Percentiles rank a stretch among this genome's conserved stretches.
Evolutionary conservation across 1,140 invertebrate genomes (phyloP).

Genomic region (Ostrea edulis): DNA sequence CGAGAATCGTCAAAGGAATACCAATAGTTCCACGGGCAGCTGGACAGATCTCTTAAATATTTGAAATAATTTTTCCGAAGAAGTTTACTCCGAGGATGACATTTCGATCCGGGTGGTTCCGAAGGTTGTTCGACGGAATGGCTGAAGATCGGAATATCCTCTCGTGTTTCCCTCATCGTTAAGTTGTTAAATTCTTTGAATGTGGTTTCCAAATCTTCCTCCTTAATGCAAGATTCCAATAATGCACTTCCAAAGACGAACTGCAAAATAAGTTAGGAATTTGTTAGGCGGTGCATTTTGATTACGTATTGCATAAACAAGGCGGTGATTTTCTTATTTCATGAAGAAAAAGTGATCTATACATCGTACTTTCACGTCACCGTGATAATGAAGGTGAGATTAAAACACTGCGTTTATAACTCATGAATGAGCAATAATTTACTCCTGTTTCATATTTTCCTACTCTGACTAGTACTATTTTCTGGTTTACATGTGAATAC

Average conservation of each 20-base stretch:
- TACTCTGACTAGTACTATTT: too few species aligned
- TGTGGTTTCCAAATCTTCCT: neutral
- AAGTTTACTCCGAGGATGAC: neutral
- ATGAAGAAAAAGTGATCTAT: too few species aligned
- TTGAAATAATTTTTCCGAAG: neutral
- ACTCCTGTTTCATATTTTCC: too few species aligned
- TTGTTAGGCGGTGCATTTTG: too few species aligned
- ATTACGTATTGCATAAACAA: too few species aligned
- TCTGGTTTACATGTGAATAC: too few species aligned
- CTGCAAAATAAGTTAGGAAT: neutral
- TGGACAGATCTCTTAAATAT: constrained; percentile 10
- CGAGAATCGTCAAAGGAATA: neutral
- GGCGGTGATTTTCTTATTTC: too few species aligned
- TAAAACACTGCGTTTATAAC: too few species aligned
- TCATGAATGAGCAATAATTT: too few species aligned
- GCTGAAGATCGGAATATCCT: neutral
- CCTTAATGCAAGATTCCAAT: neutral
- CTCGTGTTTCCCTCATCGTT: neutral
- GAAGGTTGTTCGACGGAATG: neutral
- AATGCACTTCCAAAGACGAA: neutral
- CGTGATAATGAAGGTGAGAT: too few species aligned
- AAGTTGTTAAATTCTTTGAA: neutral
- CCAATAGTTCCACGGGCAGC: neutral
- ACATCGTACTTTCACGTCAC: too few species aligned
- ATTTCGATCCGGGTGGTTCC: neutral